These are phyloP conservation scores for Prenolepis imparis DNA, from an alignment of 2,888 invertebrate species.

Conservation along the genomic window DNA sequence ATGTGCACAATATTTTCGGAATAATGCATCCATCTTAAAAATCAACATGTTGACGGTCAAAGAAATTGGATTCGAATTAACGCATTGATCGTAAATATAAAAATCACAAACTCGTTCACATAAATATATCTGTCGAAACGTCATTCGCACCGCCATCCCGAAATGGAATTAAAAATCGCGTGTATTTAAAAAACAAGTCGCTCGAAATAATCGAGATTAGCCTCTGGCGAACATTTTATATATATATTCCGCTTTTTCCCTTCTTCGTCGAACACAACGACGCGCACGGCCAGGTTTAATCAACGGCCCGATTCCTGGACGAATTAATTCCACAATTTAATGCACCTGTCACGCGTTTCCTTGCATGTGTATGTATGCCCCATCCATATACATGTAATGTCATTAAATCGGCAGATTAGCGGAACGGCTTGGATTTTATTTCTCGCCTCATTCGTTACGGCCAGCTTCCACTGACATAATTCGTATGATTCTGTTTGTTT, in stretches of 20 bases:
- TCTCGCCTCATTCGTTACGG: conserved; percentile 45
- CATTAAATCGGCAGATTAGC: conserved; percentile 67
- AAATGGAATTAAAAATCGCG: conserved; percentile 35
- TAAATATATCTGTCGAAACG: conserved; percentile 33
- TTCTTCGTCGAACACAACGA: not conserved
- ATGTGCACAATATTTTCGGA: not conserved
- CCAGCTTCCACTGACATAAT: conserved; percentile 45
- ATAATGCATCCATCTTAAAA: conserved; percentile 41
- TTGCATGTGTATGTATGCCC: conserved; percentile 17
- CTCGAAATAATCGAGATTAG: conserved; percentile 32
- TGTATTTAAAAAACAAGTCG: conserved; percentile 33
- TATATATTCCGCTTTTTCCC: conserved; percentile 12
- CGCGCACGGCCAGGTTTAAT: conserved; percentile 43
- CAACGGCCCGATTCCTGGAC: conserved; percentile 36
- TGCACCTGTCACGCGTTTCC: conserved; percentile 60
- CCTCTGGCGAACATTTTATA: not conserved
- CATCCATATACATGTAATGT: conserved; percentile 67
- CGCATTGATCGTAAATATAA: conserved; percentile 7
- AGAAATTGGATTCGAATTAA: conserved; percentile 31
- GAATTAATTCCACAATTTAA: conserved; percentile 69
- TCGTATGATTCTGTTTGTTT: conserved; percentile 56
- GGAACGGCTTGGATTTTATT: conserved; percentile 61
- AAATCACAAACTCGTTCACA: conserved; percentile 27
- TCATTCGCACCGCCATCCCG: conserved; percentile 17
- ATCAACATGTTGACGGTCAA: conserved; percentile 14